Percentiles rank a stretch among this genome's conserved stretches.
Conservation (phyloP, 2,888 invertebrate species). For the Hirtodrosophila cameraria region DNA sequence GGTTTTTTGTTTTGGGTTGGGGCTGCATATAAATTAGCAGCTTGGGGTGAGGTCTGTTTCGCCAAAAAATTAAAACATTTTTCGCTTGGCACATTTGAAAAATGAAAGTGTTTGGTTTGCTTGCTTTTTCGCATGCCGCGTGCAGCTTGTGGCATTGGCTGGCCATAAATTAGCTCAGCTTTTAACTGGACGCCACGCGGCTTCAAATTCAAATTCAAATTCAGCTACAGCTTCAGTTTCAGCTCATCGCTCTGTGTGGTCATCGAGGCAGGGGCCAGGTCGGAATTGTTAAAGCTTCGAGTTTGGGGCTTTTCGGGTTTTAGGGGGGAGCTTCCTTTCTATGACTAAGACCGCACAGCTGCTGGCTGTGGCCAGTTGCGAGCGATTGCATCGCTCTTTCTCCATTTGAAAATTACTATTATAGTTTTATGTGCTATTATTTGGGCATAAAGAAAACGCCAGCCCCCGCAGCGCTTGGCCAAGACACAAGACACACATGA, state of each 20-base stretch:
- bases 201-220: conserved; percentile 27
- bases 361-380: conserved; percentile 28
- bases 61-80: conserved; percentile 66
- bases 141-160: conserved; percentile 76
- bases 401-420: conserved; percentile 78
- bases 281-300: conserved; percentile 4
- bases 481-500: conserved; percentile 63
- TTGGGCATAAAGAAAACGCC: conserved; percentile 76
- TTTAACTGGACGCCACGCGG: conserved; percentile 72
- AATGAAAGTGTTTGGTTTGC: conserved; percentile 74
- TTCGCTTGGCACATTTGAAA: conserved; percentile 64
- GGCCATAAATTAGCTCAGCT: conserved; percentile 69
- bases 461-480: conserved; percentile 70
- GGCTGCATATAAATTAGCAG: conserved; percentile 74
- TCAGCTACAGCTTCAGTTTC: conserved; percentile 45
- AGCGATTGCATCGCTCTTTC: conserved; percentile 75
- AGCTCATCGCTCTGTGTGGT: conserved; percentile 69
- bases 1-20: conserved; percentile 41
- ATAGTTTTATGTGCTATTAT: conserved; percentile 79
- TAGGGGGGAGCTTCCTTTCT: conserved; percentile 57
- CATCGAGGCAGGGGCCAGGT: conserved; percentile 42
- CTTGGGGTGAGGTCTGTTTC: conserved; percentile 73
- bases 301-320: conserved; percentile 4
- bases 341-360: conserved; percentile 76
- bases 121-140: conserved; percentile 48